Conservation (phyloP, 2,888 invertebrate genomes). For the Eupithecia tripunctaria region DNA sequence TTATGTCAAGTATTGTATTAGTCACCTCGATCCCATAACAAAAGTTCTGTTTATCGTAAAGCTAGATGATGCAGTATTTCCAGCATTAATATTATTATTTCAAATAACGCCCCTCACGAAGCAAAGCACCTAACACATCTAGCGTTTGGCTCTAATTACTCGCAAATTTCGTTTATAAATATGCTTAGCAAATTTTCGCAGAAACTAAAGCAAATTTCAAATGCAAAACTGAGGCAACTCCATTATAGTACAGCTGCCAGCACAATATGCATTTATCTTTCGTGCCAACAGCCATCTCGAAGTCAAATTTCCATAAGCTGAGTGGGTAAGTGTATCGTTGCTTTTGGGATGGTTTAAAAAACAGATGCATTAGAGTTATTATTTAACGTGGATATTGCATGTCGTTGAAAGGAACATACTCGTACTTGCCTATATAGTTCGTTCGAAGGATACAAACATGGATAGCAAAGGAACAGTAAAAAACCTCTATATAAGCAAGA, state of each 20-base stretch:
- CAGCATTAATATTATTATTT: too few species aligned
- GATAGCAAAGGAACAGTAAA: not conserved
- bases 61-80: too few species aligned
- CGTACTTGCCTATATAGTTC: not conserved
- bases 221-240: slow-evolving; percentile 40
- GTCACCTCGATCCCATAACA: too few species aligned
- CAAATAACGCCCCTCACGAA: not conserved
- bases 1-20: too few species aligned
- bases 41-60: too few species aligned
- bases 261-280: slow-evolving; percentile 44
- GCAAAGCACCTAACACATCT: not conserved
- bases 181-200: slow-evolving; percentile 14
- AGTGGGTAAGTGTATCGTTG: slow-evolving; percentile 35
- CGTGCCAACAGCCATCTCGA: slow-evolving; percentile 42
- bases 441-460: not conserved
- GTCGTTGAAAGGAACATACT: not conserved
- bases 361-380: not conserved
- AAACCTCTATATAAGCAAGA: too few species aligned
- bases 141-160: not conserved
- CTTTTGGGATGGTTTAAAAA: slow-evolving; percentile 13
- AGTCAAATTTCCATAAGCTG: slow-evolving; percentile 43
- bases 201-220: slow-evolving; percentile 33
- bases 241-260: slow-evolving; percentile 38
- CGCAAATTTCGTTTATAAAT: not conserved
- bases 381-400: not conserved